A percentile compares a stretch with the other conserved stretches of the same genome.
Conservation (phyloP, 1,140 invertebrate genomes). For the Sogatella furcifera region DNA sequence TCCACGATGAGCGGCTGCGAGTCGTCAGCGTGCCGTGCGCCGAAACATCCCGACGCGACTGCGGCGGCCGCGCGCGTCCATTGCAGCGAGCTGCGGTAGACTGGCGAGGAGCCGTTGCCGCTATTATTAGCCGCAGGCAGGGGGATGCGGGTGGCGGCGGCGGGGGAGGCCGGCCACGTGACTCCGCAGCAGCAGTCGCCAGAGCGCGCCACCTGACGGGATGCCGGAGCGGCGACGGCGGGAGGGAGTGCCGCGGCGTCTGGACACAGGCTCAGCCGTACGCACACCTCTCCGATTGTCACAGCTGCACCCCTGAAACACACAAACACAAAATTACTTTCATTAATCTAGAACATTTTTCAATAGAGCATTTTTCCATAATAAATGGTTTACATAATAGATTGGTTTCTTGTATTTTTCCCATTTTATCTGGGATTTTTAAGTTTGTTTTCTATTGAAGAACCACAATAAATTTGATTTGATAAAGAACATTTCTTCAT, state of each 20-base stretch:
- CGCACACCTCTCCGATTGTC: slow-evolving; percentile 18
- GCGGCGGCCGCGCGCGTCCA: slow-evolving; percentile 16
- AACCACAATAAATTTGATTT: too few species aligned
- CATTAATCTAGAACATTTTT: too few species aligned
- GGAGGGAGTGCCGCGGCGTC: neutral
- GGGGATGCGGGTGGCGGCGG: slow-evolving; percentile 28
- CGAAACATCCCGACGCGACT: slow-evolving; percentile 17
- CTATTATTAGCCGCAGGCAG: slow-evolving; percentile 22
- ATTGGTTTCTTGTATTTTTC: too few species aligned
- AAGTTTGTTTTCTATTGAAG: too few species aligned
- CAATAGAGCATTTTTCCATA: too few species aligned
- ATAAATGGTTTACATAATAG: too few species aligned
- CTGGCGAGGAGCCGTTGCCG: slow-evolving; percentile 11
- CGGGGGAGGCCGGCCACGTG: slow-evolving; percentile 25
- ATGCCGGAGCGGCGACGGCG: neutral
- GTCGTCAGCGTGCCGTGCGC: slow-evolving; percentile 10
- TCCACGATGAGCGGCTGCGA: slow-evolving; percentile 38
- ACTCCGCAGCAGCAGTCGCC: slow-evolving; percentile 34
- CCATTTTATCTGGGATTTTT: too few species aligned
- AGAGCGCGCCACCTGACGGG: slow-evolving; percentile 22
- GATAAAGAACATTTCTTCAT: too few species aligned
- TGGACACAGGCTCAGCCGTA: slow-evolving; percentile 14
- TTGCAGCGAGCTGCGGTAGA: slow-evolving; percentile 19
- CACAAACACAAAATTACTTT: neutral
- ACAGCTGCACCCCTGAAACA: neutral